Conservation (phyloP, 1,140 invertebrate genomes). For the Chlorops oryzae region DNA sequence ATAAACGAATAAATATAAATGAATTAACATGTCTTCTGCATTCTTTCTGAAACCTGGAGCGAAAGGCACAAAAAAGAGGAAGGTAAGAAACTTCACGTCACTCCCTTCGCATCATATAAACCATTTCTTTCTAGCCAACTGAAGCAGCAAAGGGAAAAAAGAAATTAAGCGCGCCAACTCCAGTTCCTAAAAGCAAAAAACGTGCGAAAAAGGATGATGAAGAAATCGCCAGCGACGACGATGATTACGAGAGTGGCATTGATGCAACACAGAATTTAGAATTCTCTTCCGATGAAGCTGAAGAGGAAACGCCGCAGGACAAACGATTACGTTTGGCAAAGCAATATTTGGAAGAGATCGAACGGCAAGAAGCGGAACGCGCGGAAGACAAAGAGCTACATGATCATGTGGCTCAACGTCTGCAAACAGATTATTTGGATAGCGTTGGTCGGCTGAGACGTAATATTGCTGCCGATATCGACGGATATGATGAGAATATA, state of each 20-base stretch:
- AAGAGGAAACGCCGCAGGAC: slow-evolving; percentile 80
- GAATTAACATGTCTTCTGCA: slow-evolving; percentile 50
- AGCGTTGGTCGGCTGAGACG: slow-evolving; percentile 72
- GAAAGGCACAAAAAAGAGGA: slow-evolving; percentile 49
- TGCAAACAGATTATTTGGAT: slow-evolving; percentile 79
- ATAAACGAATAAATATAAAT: no score
- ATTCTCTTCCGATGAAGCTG: slow-evolving; percentile 56
- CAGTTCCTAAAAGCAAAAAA: slow-evolving; percentile 21
- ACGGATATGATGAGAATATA: slow-evolving; percentile 50
- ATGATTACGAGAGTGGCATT: slow-evolving; percentile 44
- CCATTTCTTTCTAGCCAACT: slow-evolving; percentile 14
- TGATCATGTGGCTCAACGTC: slow-evolving; percentile 61
- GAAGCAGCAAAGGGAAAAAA: slow-evolving; percentile 25
- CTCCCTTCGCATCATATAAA: background rate
- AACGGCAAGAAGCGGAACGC: slow-evolving; percentile 69
- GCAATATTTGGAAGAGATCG: slow-evolving; percentile 79
- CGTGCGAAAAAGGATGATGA: slow-evolving; percentile 43
- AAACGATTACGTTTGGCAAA: slow-evolving; percentile 84
- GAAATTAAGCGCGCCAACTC: background rate
- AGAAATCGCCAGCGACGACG: slow-evolving; percentile 53
- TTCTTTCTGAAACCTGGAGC: slow-evolving; percentile 60
- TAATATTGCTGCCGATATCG: slow-evolving; percentile 64
- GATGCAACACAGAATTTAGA: slow-evolving; percentile 51
- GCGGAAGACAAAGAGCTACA: slow-evolving; percentile 61
- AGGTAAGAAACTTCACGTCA: slow-evolving; percentile 40